A percentile compares a stretch with the other conserved stretches of the same genome.
Conservation (phyloP, 2,888 invertebrate species). For the Nematopogon swammerdamellus region DNA sequence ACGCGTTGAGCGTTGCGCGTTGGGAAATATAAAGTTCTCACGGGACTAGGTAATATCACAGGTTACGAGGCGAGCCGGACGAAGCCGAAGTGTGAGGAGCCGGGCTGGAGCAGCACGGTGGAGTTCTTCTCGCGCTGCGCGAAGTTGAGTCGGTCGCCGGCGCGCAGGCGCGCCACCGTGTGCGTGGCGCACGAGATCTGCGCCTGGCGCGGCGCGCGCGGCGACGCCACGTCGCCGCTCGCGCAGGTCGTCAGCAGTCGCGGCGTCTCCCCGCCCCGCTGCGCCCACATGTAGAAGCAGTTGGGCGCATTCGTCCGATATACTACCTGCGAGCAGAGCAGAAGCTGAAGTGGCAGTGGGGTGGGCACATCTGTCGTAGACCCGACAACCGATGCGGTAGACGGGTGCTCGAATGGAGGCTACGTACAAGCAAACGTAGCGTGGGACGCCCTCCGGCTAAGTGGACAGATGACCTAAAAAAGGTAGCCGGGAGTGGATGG, state of each 20-base stretch:
- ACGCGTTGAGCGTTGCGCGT: no score
- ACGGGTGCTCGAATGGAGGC: no score
- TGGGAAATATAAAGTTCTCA: no score
- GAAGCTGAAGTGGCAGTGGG: no score
- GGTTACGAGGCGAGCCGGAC: slow-evolving; percentile 41
- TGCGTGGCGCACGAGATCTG: slow-evolving; percentile 40
- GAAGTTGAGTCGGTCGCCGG: slow-evolving; percentile 32
- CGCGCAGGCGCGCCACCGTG: slow-evolving; percentile 29
- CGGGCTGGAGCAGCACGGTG: slow-evolving; percentile 33
- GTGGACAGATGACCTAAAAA: no score
- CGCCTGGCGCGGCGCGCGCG: slow-evolving; percentile 23
- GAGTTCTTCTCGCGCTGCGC: slow-evolving; percentile 37
- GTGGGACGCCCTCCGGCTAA: no score
- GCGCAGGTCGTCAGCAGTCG: slow-evolving; percentile 30
- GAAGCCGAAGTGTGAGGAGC: slow-evolving; percentile 40
- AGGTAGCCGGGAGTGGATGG: no score
- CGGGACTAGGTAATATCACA: no score
- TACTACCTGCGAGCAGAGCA: slow-evolving; percentile 24
- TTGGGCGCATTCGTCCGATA: slow-evolving; percentile 36
- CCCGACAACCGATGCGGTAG: no score
- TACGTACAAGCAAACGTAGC: no score
- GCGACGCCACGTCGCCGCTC: slow-evolving; percentile 31
- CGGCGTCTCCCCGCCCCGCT: slow-evolving; percentile 15
- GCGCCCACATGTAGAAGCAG: slow-evolving; percentile 38
- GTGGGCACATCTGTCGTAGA: no score